A percentile compares a stretch with the other conserved stretches of the same genome.
Evolutionary conservation across 2,797 vertebrate species (phyloP).

Genomic region (Lepilemur ruficaudatus): DNA sequence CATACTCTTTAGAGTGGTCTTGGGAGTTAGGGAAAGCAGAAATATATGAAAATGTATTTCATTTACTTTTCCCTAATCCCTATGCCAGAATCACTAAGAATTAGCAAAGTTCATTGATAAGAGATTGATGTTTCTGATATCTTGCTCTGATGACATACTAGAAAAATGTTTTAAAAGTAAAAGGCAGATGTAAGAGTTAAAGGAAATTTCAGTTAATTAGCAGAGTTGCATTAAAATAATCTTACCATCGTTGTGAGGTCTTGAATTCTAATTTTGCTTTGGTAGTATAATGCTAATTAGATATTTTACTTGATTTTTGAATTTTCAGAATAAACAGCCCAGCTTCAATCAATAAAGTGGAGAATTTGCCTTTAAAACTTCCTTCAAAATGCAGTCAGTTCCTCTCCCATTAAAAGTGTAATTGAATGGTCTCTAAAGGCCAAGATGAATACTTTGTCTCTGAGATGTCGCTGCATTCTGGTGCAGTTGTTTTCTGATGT

Average conservation of each 20-base stretch:
- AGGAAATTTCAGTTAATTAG: slow-evolving; percentile 9
- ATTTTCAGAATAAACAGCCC: not conserved
- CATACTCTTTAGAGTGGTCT: not conserved
- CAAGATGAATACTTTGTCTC: not conserved
- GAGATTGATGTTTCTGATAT: not conserved
- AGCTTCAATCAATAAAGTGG: slow-evolving; percentile 6
- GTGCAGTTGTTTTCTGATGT: not conserved
- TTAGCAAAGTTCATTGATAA: not conserved
- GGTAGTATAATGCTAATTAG: not conserved
- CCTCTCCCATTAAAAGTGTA: not conserved
- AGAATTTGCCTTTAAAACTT: slow-evolving; percentile 38
- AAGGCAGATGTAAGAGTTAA: slow-evolving; percentile 29
- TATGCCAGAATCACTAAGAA: not conserved
- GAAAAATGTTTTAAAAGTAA: slow-evolving; percentile 20
- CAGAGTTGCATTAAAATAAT: slow-evolving; percentile 1
- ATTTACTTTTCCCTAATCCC: not conserved
- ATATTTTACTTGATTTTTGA: slow-evolving; percentile 18
- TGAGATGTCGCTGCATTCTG: not conserved
- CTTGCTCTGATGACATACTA: slow-evolving; percentile 6
- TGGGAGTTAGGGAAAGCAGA: not conserved
- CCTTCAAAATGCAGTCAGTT: slow-evolving; percentile 7
- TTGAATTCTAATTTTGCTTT: slow-evolving; percentile 46
- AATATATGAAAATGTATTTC: not conserved
- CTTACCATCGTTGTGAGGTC: slow-evolving; percentile 5
- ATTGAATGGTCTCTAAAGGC: not conserved